These are phyloP conservation scores for Rhinoraja longicauda DNA, from an alignment of 2,797 vertebrate species.

Conservation along the genomic window DNA sequence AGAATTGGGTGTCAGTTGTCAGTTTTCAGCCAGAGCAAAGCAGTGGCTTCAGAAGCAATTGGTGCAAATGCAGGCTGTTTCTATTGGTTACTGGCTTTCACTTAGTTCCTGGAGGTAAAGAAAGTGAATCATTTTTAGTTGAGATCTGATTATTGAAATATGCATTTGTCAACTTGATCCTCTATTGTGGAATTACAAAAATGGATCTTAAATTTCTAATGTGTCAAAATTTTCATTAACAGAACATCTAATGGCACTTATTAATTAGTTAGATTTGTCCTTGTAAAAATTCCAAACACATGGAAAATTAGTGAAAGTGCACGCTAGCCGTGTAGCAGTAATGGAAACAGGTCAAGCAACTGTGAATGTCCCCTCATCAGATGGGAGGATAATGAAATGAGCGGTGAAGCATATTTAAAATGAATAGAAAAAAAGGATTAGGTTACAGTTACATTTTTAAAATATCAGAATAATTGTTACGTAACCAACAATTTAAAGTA, in stretches of 20 bases:
- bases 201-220: neutral
- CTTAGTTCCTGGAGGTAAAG: neutral
- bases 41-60: neutral
- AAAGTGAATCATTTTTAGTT: neutral
- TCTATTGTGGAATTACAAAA: neutral
- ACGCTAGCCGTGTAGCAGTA: neutral
- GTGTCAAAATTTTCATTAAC: neutral
- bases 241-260: neutral
- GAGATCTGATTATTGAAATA: neutral
- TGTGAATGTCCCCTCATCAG: neutral
- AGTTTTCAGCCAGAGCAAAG: neutral
- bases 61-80: neutral
- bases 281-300: no score
- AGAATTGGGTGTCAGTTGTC: neutral
- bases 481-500: neutral
- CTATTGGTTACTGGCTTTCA: neutral
- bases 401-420: neutral
- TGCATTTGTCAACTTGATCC: neutral
- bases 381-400: neutral
- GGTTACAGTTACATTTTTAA: neutral
- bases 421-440: neutral
- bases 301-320: neutral
- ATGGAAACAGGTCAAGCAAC: neutral
- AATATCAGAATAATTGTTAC: neutral
- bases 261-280: neutral